These are phyloP conservation scores for Scolopax bukidnonensis DNA, from an alignment of 2,797 vertebrate species.

Conservation along the genomic window DNA sequence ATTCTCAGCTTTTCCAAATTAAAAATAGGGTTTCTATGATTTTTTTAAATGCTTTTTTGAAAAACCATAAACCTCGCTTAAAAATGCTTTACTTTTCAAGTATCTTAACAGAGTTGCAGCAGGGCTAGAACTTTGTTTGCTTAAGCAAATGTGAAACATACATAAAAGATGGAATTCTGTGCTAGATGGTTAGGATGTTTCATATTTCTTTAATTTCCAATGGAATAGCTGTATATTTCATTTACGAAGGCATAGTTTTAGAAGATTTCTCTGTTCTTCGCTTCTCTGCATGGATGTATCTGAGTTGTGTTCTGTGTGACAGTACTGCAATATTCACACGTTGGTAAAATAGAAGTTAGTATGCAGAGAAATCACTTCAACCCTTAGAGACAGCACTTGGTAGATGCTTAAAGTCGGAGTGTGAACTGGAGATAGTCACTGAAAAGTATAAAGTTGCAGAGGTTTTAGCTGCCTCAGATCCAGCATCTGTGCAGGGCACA, in stretches of 20 bases:
- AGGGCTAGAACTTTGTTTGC: not conserved
- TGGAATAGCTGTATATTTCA: not conserved
- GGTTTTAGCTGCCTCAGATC: not conserved
- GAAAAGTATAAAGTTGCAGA: not conserved
- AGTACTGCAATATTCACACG: not conserved
- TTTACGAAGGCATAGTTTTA: not conserved
- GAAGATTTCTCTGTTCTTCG: not conserved
- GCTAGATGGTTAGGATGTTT: not conserved
- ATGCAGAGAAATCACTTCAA: not conserved
- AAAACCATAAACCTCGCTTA: not conserved
- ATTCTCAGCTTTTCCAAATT: not conserved
- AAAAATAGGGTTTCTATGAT: accelerated
- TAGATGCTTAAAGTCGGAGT: not conserved
- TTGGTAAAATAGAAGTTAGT: not conserved
- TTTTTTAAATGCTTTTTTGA: not conserved
- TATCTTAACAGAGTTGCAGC: not conserved
- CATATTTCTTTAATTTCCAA: not conserved
- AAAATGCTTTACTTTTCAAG: not conserved
- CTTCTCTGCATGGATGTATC: not conserved
- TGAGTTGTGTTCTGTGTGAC: not conserved
- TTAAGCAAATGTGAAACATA: not conserved
- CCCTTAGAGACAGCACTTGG: not conserved
- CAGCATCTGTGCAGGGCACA: not conserved
- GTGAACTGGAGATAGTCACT: not conserved
- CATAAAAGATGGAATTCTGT: not conserved